Conservation (phyloP, 2,113 vertebrate genomes). For the Coptodon bakossiorum region DNA sequence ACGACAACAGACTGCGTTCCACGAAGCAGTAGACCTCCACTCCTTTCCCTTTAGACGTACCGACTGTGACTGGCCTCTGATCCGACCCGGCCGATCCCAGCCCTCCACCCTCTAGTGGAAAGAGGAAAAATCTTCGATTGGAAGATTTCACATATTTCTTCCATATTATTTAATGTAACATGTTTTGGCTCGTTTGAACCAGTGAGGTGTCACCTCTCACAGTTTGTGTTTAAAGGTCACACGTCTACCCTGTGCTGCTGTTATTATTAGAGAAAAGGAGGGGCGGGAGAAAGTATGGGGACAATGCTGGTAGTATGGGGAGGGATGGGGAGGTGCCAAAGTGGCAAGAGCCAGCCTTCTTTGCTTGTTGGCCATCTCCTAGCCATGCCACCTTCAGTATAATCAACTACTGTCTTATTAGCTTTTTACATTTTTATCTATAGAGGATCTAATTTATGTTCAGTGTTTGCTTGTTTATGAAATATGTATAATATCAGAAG, state of each 20-base stretch:
- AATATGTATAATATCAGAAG: slow-evolving; percentile 64
- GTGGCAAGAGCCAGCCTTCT: slow-evolving; percentile 14
- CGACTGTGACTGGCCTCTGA: slow-evolving; percentile 50
- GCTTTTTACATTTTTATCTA: slow-evolving; percentile 73
- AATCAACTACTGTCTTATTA: slow-evolving; percentile 64
- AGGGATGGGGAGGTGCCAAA: not conserved
- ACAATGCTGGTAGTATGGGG: not conserved
- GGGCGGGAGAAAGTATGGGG: not conserved
- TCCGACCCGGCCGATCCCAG: not conserved
- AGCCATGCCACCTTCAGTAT: slow-evolving; percentile 42
- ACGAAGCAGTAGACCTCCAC: slow-evolving; percentile 36
- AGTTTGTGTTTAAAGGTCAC: not conserved
- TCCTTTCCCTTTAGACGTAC: slow-evolving; percentile 51
- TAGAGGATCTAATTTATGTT: slow-evolving; percentile 68
- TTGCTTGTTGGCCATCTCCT: slow-evolving; percentile 26
- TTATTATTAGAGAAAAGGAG: not conserved
- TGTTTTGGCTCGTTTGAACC: not conserved
- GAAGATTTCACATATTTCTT: not conserved
- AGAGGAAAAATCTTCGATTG: not conserved
- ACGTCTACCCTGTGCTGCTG: not conserved
- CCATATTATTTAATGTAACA: not conserved
- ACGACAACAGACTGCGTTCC: slow-evolving; percentile 26
- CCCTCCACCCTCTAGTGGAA: not conserved
- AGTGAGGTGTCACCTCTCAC: not conserved
- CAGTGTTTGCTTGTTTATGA: slow-evolving; percentile 73